Evolutionary conservation across 2,888 invertebrate species (phyloP).

Genomic region (Druceiella hillmani): DNA sequence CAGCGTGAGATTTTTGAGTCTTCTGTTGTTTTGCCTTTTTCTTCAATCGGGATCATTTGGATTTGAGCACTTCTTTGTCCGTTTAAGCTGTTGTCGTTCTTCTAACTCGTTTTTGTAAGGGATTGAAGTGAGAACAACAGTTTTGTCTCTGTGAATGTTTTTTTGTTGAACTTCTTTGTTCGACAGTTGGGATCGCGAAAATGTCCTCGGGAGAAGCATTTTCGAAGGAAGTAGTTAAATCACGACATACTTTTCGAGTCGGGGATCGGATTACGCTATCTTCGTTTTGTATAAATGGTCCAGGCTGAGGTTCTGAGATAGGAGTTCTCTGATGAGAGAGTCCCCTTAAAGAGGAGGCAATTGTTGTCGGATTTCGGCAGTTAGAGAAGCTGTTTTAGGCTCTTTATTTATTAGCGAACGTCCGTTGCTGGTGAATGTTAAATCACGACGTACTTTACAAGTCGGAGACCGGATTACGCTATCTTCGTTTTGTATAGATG

Average conservation of each 20-base stretch:
- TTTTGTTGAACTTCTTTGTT: constrained; percentile 20
- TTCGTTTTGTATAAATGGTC: constrained; percentile 5
- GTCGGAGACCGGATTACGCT: too few relatives aligned
- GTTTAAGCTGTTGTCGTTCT: constrained; percentile 20
- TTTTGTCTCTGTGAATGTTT: constrained; percentile 23
- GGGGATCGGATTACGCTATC: constrained; percentile 9
- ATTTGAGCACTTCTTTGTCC: constrained; percentile 20
- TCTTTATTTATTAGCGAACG: too few relatives aligned
- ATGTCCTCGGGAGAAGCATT: constrained; percentile 21
- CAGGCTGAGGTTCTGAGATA: constrained; percentile 8
- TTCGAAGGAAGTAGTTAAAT: constrained; percentile 12
- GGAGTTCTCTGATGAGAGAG: constrained; percentile 6
- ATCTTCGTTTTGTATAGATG: too few relatives aligned
- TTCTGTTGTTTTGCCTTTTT: constrained; percentile 9
- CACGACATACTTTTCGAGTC: constrained; percentile 13
- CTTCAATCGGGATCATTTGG: constrained; percentile 15
- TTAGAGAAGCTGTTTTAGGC: too few relatives aligned
- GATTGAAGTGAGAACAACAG: constrained; percentile 23
- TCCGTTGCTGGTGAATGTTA: too few relatives aligned
- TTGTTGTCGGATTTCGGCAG: too few relatives aligned
- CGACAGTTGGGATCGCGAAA: constrained; percentile 19
- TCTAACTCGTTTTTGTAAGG: constrained; percentile 24
- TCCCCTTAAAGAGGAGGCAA: constrained; percentile 4
- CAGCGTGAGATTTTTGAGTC: constrained; percentile 3
- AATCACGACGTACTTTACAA: too few relatives aligned